Conservation (phyloP, 2,888 invertebrate species). For the Latheticus oryzae region DNA sequence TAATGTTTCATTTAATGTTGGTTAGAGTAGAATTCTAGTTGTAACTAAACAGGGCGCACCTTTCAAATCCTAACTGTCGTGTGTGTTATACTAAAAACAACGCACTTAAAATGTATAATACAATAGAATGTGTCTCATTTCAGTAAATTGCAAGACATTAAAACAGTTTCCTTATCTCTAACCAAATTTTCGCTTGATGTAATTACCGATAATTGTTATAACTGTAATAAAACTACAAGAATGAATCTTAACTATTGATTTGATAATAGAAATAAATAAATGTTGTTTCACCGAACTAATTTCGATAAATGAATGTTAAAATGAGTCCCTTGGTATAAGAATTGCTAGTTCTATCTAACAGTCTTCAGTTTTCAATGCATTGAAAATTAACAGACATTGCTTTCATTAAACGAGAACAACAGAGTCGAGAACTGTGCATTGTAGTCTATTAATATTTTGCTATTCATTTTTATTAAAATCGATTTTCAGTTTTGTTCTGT, state of each 20-base stretch:
- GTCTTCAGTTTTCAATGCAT: too few relatives aligned
- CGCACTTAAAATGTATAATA: constrained; percentile 11
- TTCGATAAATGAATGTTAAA: constrained; percentile 13
- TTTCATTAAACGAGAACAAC: too few relatives aligned
- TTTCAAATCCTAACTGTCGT: background rate
- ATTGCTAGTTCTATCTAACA: too few relatives aligned
- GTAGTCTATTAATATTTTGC: too few relatives aligned
- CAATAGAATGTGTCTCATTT: constrained; percentile 18
- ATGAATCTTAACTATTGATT: too few relatives aligned
- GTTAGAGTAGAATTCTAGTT: background rate
- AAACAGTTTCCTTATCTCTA: constrained; percentile 27
- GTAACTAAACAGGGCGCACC: too few relatives aligned
- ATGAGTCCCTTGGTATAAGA: constrained; percentile 22
- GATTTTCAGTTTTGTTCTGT: too few relatives aligned
- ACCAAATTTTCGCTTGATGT: constrained; percentile 27
- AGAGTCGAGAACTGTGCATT: too few relatives aligned
- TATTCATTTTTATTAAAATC: too few relatives aligned
- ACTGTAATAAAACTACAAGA: constrained; percentile 22
- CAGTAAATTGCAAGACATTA: constrained; percentile 24
- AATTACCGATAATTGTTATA: constrained; percentile 23
- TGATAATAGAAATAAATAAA: too few relatives aligned
- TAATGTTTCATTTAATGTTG: constrained; percentile 17
- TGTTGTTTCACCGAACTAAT: too few relatives aligned
- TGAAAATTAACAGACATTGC: too few relatives aligned
- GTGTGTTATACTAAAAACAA: constrained; percentile 30